Conservation (phyloP, 1,140 invertebrate genomes). For the Triops longicaudatus region DNA sequence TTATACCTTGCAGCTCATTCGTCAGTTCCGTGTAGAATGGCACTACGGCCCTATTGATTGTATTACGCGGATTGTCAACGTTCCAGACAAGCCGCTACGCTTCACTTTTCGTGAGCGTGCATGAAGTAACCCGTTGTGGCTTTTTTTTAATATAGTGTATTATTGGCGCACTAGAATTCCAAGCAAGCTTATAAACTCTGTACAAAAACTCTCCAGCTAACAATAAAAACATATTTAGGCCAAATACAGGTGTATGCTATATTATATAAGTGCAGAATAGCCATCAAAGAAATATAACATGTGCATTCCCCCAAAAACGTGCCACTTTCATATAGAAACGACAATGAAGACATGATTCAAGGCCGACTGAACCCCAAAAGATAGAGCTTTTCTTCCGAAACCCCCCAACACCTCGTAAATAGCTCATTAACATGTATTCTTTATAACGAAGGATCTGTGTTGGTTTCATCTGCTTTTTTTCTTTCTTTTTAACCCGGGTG, state of each 20-base stretch:
- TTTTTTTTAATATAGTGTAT: neutral
- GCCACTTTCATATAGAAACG: neutral
- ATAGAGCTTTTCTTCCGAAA: neutral
- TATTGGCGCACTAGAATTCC: neutral
- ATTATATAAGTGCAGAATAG: neutral
- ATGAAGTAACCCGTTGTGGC: neutral
- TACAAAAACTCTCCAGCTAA: neutral
- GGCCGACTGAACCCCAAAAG: neutral
- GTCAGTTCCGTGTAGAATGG: conserved; percentile 32
- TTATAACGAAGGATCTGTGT: too few relatives aligned
- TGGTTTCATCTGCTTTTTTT: too few relatives aligned
- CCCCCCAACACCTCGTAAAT: neutral
- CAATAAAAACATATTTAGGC: neutral
- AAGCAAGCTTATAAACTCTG: conserved; percentile 2
- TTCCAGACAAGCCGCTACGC: conserved; percentile 60
- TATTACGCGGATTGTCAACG: conserved; percentile 37
- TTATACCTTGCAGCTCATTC: conserved; percentile 31
- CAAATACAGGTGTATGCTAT: neutral
- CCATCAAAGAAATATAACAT: neutral
- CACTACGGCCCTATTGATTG: conserved; percentile 32
- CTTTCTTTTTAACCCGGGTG: neutral
- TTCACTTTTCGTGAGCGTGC: conserved; percentile 43
- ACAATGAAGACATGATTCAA: neutral
- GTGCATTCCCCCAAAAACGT: neutral
- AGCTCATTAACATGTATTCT: neutral